A percentile compares a stretch with the other conserved stretches of the same genome.
These are phyloP conservation scores for Plectropomus leopardus DNA, from an alignment of 2,113 vertebrate genomes.

Conservation along the genomic window DNA sequence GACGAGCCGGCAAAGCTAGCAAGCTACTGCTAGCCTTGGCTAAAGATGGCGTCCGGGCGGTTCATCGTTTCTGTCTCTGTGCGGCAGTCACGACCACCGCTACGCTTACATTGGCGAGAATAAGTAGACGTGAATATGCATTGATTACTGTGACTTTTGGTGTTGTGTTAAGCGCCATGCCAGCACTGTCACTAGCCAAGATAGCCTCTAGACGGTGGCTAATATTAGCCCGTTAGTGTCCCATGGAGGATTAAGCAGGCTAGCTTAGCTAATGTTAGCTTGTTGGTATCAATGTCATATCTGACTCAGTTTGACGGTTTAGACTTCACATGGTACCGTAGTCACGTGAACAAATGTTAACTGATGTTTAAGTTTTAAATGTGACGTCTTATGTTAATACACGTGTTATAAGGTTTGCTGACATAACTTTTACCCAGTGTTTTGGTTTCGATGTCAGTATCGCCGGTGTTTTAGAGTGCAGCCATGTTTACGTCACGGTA, in stretches of 20 bases:
- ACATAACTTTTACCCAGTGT: not conserved
- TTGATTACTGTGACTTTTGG: not conserved
- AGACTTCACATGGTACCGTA: not conserved
- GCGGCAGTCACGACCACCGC: slow-evolving; percentile 50
- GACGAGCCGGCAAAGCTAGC: slow-evolving; percentile 25
- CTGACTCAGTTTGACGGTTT: not conserved
- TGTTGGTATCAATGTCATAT: slow-evolving; percentile 20
- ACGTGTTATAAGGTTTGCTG: not conserved
- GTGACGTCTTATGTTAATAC: not conserved
- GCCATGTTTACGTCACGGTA: not conserved
- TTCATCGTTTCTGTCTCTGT: slow-evolving; percentile 17
- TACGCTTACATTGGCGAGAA: not conserved
- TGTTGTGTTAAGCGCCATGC: not conserved
- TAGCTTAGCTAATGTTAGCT: slow-evolving; percentile 40
- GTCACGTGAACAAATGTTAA: not conserved
- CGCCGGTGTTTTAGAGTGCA: not conserved
- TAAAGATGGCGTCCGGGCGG: slow-evolving; percentile 77
- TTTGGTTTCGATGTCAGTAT: not conserved
- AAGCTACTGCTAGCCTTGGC: slow-evolving; percentile 43
- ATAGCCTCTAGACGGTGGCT: not conserved
- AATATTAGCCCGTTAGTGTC: not conserved
- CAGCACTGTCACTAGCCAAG: accelerated
- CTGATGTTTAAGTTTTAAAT: not conserved
- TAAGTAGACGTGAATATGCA: accelerated
- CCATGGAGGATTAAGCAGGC: slow-evolving; percentile 23